Evolutionary conservation across 2,113 vertebrate genomes (phyloP).

Genomic region (Acinonyx jubatus): DNA sequence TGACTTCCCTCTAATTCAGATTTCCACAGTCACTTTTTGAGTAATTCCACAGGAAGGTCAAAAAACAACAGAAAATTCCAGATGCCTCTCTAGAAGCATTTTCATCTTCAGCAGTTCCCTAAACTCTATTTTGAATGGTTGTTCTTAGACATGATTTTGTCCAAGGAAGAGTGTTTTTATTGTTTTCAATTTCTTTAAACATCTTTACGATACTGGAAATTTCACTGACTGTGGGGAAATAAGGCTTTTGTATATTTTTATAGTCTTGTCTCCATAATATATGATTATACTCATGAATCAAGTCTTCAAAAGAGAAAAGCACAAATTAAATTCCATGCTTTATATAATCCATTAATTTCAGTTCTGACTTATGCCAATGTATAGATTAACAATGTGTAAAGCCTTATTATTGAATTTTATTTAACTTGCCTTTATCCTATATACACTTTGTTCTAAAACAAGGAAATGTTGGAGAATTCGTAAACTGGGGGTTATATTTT

Average conservation of each 20-base stretch:
- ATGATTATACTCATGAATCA: neutral
- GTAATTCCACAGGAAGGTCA: neutral
- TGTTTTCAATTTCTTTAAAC: slow-evolving; percentile 30
- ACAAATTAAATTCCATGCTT: neutral
- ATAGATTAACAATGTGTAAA: neutral
- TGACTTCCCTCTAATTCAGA: neutral
- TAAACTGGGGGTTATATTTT: neutral
- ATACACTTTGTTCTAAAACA: slow-evolving; percentile 36
- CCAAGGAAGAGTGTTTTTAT: neutral
- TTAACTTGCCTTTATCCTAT: slow-evolving; percentile 3
- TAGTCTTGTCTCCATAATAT: neutral
- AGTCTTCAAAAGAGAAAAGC: slow-evolving; percentile 20
- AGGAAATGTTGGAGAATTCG: neutral
- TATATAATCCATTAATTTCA: neutral
- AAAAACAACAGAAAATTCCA: neutral
- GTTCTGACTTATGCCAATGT: neutral
- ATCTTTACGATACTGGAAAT: neutral
- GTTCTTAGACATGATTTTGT: slow-evolving; percentile 1
- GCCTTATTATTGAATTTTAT: neutral
- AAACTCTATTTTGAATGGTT: neutral
- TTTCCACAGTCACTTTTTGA: neutral
- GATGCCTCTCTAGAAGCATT: neutral
- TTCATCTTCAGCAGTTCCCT: neutral
- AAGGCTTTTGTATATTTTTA: neutral
- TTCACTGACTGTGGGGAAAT: neutral